Percentiles rank a stretch among this genome's conserved stretches.
Evolutionary conservation across 2,797 vertebrate species (phyloP).

Genomic region (Triplophysa yarkandensis): DNA sequence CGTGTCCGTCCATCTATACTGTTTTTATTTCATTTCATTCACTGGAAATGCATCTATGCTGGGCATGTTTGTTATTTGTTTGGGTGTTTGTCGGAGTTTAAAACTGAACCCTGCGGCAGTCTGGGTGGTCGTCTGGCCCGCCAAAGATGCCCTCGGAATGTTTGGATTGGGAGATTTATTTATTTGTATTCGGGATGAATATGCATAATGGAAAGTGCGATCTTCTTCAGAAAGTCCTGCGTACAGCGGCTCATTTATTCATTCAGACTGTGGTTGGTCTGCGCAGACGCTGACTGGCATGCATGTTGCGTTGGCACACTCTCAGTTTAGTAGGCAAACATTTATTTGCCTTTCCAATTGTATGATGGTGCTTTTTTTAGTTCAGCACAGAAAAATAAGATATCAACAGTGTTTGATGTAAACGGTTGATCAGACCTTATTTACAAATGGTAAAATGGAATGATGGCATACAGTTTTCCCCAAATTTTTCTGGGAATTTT

Average conservation of each 20-base stretch:
- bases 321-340: slow-evolving; percentile 61
- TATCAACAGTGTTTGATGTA: slow-evolving; percentile 65
- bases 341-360: slow-evolving; percentile 58
- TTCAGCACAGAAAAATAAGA: slow-evolving; percentile 56
- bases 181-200: slow-evolving; percentile 77
- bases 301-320: slow-evolving; percentile 51
- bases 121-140: slow-evolving; percentile 70
- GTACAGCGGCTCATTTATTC: slow-evolving; percentile 75
- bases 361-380: slow-evolving; percentile 53
- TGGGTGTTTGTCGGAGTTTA: slow-evolving; percentile 60
- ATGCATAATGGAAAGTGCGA: slow-evolving; percentile 73
- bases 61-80: slow-evolving; percentile 67
- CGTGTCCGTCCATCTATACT: slow-evolving; percentile 1
- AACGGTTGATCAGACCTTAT: slow-evolving; percentile 30
- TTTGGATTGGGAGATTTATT: slow-evolving; percentile 76
- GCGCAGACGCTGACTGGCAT: slow-evolving; percentile 67
- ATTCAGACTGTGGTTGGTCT: slow-evolving; percentile 73
- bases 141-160: slow-evolving; percentile 71
- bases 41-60: slow-evolving; percentile 38
- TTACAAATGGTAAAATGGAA: neutral
- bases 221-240: slow-evolving; percentile 66
- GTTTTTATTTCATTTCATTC: slow-evolving; percentile 19
- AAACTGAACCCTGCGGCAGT: slow-evolving; percentile 61
- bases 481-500: neutral
- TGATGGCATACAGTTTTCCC: neutral